Conservation (phyloP, 2,797 vertebrate genomes). For the Lagodon rhomboides region DNA sequence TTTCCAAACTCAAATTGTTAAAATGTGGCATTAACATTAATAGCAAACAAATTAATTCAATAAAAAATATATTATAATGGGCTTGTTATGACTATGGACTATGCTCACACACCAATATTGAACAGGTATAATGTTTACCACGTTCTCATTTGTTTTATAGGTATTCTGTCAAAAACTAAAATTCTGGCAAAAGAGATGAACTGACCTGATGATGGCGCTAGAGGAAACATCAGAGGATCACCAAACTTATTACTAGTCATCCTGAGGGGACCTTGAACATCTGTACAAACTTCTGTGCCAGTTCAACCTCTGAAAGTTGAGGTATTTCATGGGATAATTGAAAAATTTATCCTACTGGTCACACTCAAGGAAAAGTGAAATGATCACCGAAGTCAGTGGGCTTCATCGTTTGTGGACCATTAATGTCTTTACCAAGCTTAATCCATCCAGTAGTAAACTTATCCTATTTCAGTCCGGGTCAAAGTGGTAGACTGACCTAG, state of each 20-base stretch:
- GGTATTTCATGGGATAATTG: too few relatives aligned
- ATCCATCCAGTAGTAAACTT: background rate
- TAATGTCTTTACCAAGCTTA: too few relatives aligned
- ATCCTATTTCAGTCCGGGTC: background rate
- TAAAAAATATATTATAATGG: background rate
- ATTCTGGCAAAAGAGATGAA: background rate
- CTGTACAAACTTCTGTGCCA: too few relatives aligned
- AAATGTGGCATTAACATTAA: background rate
- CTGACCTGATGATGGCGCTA: background rate
- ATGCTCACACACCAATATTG: too few relatives aligned
- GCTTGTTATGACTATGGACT: background rate
- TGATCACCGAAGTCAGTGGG: too few relatives aligned
- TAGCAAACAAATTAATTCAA: background rate
- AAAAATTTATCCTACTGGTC: too few relatives aligned
- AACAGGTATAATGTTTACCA: background rate
- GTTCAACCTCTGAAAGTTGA: too few relatives aligned
- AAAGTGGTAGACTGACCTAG: background rate
- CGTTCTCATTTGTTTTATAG: background rate
- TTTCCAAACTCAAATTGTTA: background rate
- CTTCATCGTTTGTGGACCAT: too few relatives aligned
- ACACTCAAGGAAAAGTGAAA: too few relatives aligned
- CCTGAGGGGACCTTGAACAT: too few relatives aligned
- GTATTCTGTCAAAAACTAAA: background rate
- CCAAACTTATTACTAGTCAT: too few relatives aligned
- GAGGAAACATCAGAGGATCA: background rate